Base-by-base conservation (phyloP, 2,797 vertebrate genomes). In the Amblyopsis hoosieri region DNA sequence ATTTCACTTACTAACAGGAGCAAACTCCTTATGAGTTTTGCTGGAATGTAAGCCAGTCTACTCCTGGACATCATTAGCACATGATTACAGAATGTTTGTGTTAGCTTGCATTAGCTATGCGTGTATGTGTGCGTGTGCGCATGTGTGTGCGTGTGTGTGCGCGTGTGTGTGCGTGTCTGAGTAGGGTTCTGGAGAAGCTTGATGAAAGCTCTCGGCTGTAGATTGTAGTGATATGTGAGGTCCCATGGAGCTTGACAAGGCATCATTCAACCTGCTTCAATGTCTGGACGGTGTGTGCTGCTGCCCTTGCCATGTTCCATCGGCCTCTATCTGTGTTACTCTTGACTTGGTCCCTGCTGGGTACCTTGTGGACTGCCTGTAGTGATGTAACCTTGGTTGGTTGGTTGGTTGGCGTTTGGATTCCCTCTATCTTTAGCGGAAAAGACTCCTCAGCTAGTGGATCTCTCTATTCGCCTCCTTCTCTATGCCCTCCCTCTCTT, bases 191-290 rank as follows among this genome's bases (percentile, higher is more conserved):
- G 69, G 81, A 81, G 78, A 13, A 60, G 81, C 86, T 91, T 91
- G 88, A 91, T 91, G 88, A 91, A 91, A 87, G 85, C 76, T 86
- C 81, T 88, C 79, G 76, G 80, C 82, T 70, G 83, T 87, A 90
- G 88, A 75, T 77, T 49, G 63, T 84, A 85, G 85, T 77, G 73
- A 78, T 78, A 74, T 85, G 78, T 81, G 80, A 83, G 80, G 86
- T 76, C 74, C 82, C 75, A 91, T 92, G 92, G 85, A 64, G 86
- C 90, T 75, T 69, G 77, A 84, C 68, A 76, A 75, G 65, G 82
- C 81, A 63, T 78, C 45, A 2, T 58, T 31, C 37, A 17, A 19
- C 62, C 55, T 57, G 0, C 50, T 78, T 82, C 54, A 46, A 14
- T 53, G 33, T 29, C 48, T 60, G 56, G 51, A 23, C 12, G 12